Evolutionary conservation across 2,797 vertebrate species (phyloP), one percentile per base, ranked within the genome.

Genomic region (Eutrigla gurnardus): DNA sequence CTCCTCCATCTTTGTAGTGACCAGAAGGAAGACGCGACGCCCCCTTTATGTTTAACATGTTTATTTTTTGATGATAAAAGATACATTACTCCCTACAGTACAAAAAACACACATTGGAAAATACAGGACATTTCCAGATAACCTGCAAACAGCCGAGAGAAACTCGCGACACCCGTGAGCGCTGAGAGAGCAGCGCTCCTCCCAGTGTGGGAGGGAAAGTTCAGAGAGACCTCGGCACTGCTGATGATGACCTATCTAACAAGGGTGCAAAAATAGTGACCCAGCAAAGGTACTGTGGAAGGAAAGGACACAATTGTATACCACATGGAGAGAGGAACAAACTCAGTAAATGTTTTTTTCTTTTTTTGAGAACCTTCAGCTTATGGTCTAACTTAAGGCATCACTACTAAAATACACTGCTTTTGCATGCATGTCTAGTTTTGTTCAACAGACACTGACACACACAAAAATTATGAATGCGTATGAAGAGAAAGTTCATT

Each of bases 391-490:
- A 92, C 88, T 93, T 94, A 93, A 94, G 94, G 93, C 92, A 92
- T 92, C 89, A 92, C 93, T 93, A 94, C 90, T 92, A 92, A 94
- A 94, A 92, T 93, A 93, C 92, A 93, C 90, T 85, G 91, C 84
- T 94, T 91, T 93, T 91, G 93, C 93, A 94, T 94, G 93, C 93
- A 94, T 94, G 93, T 94, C 93, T 94, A 93, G 92, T 93, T 92
- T 93, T 90, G 89, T 89, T 93, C 81, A 93, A 94, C 91, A 92
- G 92, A 93, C 93, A 94, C 92, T 9, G 91, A 93, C 90, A 93
- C 92, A 81, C 92, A 94, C 91, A 93, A 89, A 82, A 93, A 89
- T 89, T 61, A 91, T 93, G 87, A 91, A 91, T 88, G 91, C 89
- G 92, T 92, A 91, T 92, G 92, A 91, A 90, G 89, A 89, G 78